phyloP scores from a whole-genome alignment of 1,140 invertebrate genomes.

The Habropoda laboriosa region DNA sequence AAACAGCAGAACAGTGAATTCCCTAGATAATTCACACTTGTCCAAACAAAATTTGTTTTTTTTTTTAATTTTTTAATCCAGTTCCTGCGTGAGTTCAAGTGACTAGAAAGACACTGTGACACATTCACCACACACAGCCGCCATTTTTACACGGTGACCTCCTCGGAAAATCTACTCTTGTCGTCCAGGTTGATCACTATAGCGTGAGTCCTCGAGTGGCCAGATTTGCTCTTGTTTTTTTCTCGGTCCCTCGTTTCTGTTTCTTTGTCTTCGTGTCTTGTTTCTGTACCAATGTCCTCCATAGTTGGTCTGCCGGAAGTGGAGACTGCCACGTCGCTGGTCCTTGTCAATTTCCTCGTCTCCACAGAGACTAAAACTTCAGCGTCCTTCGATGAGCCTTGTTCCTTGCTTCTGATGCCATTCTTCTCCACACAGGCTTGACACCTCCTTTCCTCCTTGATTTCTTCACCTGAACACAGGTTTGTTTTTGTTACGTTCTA shows the following conservation, averaged over 20 bases:
- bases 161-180: conserved; percentile 90
- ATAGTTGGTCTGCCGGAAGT: conserved; percentile 53
- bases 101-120: background rate
- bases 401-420: conserved; percentile 42
- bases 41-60: too few species aligned
- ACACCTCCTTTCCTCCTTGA: conserved; percentile 40
- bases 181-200: conserved; percentile 91
- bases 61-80: too few species aligned
- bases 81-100: too few species aligned
- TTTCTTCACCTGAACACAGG: conserved; percentile 36
- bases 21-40: background rate
- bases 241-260: conserved; percentile 69
- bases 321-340: conserved; percentile 47
- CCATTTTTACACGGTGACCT: conserved; percentile 87
- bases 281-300: conserved; percentile 76
- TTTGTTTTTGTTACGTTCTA: too few species aligned
- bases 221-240: conserved; percentile 82
- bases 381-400: conserved; percentile 36
- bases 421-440: conserved; percentile 55
- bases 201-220: conserved; percentile 86
- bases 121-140: background rate
- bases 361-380: conserved; percentile 40
- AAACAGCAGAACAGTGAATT: background rate
- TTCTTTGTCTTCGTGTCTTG: conserved; percentile 55
- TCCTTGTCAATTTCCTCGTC: conserved; percentile 21